Conservation (phyloP, 2,888 invertebrate genomes). For the Apotomis capreana region DNA sequence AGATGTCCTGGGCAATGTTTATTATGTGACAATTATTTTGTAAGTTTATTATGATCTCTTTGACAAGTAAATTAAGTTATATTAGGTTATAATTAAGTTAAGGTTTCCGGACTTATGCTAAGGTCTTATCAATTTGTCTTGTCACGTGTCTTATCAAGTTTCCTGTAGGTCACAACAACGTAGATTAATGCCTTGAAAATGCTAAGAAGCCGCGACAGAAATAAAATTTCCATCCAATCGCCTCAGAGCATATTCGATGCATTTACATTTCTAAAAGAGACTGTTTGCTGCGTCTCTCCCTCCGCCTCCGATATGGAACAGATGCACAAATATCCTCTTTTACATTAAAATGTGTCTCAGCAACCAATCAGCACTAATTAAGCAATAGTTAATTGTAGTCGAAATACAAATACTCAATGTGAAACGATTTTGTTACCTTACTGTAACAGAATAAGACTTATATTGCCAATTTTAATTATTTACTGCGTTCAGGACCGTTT, state of each 20-base stretch:
- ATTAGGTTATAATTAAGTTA: conserved; percentile 61
- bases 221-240: conserved; percentile 66
- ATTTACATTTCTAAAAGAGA: conserved; percentile 49
- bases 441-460: conserved; percentile 51
- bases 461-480: conserved; percentile 50
- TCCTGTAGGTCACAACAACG: conserved; percentile 55
- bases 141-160: conserved; percentile 39
- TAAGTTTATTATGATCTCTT: conserved; percentile 83
- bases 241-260: conserved; percentile 62
- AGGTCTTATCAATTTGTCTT: conserved; percentile 47
- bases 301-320: conserved; percentile 52
- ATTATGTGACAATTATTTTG: conserved; percentile 74
- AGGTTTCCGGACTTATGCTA: conserved; percentile 51
- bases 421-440: conserved; percentile 60
- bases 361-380: conserved; percentile 42
- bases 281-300: conserved; percentile 52
- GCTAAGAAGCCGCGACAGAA: conserved; percentile 55
- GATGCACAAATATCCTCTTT: conserved; percentile 47
- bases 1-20: conserved; percentile 59
- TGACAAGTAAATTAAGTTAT: conserved; percentile 75
- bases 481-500: conserved; percentile 49
- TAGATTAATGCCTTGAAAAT: conserved; percentile 57
- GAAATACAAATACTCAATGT: conserved; percentile 80
- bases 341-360: conserved; percentile 16
- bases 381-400: conserved; percentile 57